Base-by-base conservation (phyloP, 2,888 invertebrate genomes). In the Drosophila sordidula region DNA sequence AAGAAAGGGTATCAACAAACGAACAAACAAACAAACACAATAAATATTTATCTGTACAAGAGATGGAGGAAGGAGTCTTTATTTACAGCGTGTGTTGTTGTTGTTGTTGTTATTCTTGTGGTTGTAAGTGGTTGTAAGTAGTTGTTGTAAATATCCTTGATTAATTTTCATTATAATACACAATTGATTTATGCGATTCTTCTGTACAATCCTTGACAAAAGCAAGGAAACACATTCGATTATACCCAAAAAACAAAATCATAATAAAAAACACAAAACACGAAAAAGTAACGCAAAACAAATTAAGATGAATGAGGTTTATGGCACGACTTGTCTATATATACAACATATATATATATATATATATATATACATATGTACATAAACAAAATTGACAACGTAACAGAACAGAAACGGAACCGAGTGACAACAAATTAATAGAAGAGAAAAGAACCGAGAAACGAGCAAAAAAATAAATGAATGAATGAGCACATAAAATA, bases 241-340 rank as follows among this genome's bases (percentile, higher is more conserved):
- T 47, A 36, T 16, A 25, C 25, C 47, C 47, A 47, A 47, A 36
- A 29, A 38, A 36, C 6, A 69, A 70, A 67, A 70, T 42, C 51
- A 70, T 64, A 69, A 71, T 71, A 77, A 89, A 77, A 67, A 59
- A 67, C 12, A 72, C 51, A 70, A 36, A 66, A 55, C 62, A 54
- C 34, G 49, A 52, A 49, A 59, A 67, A 64, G 45, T 69, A 75
- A 68, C 46, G 70, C 63, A 78, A 72, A 82, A 79, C 71, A 85
- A 85, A 87, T 87, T 76, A 87, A 85, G 76, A 82, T 70, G 72
- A 85, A 85, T 87, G 72, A 54, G 87, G 82, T 85, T 85, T 82
- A 87, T 76, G 80, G 71, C 80, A 80, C 83, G 70, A 75, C 55
- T 57, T 54, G 56, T 58, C 49, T 72, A 61, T 62, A 71, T 57